Base-by-base conservation (phyloP, 1,140 invertebrate genomes). In the Galleria mellonella region DNA sequence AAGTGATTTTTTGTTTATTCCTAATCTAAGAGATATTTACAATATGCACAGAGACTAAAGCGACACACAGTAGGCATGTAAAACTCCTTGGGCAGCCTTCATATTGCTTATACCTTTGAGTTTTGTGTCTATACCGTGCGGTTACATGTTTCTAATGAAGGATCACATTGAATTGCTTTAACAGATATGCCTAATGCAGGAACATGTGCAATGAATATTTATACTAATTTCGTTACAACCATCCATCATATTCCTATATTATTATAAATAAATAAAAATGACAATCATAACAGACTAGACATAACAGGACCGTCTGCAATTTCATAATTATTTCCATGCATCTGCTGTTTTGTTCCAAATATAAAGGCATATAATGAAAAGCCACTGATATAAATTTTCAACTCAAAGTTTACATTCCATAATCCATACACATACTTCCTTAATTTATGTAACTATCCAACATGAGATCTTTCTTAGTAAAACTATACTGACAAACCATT, bases 31-130 rank as follows among this genome's bases (percentile, higher is more conserved):
- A 60, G 40, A 62, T 83, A 84, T 84, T 73, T 82, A 84, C 81
- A 84, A 66, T 82, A 84, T 82, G 68, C 69, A 84, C 76, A 84
- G 36, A 70, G 55, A 72, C 53, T 67, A 67, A 72, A 81, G 69
- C 71, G 47, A 71, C 65, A 74, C 68, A 62, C 54, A 59, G 65
- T 42, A 57, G 58, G 55, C 59, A 61, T 58, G 51, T 48, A 68
- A 65, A 59, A 58, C 47, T 57, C 31, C 40, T 37, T 45, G 58
- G 53, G 53, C 58, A 56, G 58, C 50, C 52, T 59, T 59, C 47
- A 64, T 72, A 78, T 79, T 78, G 69, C 72, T 79, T 69, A 44
- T 52, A 59, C 37, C 50, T 58, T n/a, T 49, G 32, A 64, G 32
- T 61, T 35, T 59, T 41, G 38, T 53, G 37, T 52, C 47, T 41